Base-by-base conservation (phyloP, 2,797 vertebrate species). In the Sibirionetta formosa region DNA sequence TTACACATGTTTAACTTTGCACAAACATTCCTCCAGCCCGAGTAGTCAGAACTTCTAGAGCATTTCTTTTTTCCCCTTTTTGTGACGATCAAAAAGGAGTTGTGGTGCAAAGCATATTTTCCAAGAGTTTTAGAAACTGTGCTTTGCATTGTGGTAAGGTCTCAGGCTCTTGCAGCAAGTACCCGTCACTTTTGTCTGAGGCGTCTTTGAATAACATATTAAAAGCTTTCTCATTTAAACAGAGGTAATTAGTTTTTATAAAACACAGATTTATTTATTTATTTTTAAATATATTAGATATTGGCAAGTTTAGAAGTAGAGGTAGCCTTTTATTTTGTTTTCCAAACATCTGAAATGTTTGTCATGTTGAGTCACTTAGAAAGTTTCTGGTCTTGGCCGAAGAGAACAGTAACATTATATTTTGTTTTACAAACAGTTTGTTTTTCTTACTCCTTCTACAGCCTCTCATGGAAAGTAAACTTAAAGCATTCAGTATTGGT, bases 401-500 rank as follows among this genome's bases (percentile, higher is more conserved):
- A 73, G 44, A 58, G 68, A 73, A 87, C 27, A 87, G 36, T 61
- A 78, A 40, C 42, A 11, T 57, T 36, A 17, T 68, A 94, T 91
- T 64, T 71, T 51, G 42, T 53, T 90, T 82, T 84, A 31, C 90
- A n/a, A 71, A 73, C 42, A 82, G 14, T 92, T 90, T 94, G 86
- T 33, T 64, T 96, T 95, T 95, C 60, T 86, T 96, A 83, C 80
- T 96, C 19, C 60, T 94, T 96, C 93, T 80, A 50, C 96, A 99
- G 99, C 98, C 99, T 97, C 94, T 99, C 91, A 97, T 99, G 94
- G 99, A 99, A 98, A 99, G 98, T 97, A 99, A 99, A 96, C 98
- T 99, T 42, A 99, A 99, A 97, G 99, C 99, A 53, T 99, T 99
- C 97, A 99, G 99, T 94, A 99, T 99, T 96, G 99, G 99, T 20